These are phyloP conservation scores for Cyclura pinguis DNA, from an alignment of 2,797 vertebrate genomes.

Conservation along the genomic window DNA sequence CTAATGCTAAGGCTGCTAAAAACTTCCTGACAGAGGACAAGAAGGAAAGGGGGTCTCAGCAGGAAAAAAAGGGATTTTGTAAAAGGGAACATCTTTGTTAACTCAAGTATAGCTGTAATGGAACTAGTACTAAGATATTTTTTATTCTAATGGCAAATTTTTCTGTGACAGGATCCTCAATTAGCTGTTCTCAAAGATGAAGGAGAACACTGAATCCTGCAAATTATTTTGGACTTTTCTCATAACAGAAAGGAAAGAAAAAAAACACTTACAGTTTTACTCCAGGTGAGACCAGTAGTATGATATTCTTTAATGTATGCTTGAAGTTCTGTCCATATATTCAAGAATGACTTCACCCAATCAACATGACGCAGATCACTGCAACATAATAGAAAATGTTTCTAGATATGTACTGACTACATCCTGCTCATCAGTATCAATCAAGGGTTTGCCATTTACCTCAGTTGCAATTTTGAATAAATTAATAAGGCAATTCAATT, in stretches of 20 bases:
- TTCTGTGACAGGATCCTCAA: neutral
- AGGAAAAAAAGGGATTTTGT: no score
- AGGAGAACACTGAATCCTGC: neutral
- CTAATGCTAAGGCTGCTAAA: no score
- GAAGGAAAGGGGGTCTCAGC: no score
- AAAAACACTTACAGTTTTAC: slow-evolving; percentile 88
- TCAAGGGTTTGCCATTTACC: neutral
- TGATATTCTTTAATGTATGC: slow-evolving; percentile 94
- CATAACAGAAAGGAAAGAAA: slow-evolving; percentile 19
- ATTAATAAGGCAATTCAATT: slow-evolving; percentile 5
- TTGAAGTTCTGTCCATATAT: slow-evolving; percentile 95
- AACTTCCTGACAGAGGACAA: no score
- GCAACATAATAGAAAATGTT: slow-evolving; percentile 52
- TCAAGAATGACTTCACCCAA: slow-evolving; percentile 95
- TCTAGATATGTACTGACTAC: neutral
- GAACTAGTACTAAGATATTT: neutral
- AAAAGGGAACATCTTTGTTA: no score
- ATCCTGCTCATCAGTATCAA: neutral
- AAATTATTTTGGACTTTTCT: neutral
- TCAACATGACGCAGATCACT: slow-evolving; percentile 95
- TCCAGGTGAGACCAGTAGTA: slow-evolving; percentile 93
- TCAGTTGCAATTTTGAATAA: neutral
- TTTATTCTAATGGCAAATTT: neutral
- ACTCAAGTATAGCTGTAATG: no score
- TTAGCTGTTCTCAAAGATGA: neutral